These are phyloP conservation scores for Toxonevra muliebris DNA, from an alignment of 2,888 invertebrate species.

Conservation along the genomic window DNA sequence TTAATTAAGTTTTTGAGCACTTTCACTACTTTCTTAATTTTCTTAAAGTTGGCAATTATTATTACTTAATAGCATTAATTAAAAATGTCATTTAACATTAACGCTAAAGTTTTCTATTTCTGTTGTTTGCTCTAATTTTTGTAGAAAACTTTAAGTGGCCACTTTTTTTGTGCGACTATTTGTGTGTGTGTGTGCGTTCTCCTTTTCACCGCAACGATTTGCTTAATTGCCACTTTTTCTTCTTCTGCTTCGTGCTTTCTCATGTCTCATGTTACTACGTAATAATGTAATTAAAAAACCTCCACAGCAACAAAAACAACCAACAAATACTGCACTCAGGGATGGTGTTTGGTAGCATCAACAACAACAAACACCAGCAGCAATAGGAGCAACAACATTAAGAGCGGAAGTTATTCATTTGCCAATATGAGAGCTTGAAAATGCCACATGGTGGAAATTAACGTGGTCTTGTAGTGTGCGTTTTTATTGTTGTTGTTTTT, in stretches of 20 bases:
- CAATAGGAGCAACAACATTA: constrained; percentile 10
- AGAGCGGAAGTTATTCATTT: constrained; percentile 34
- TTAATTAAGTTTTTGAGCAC: too few species aligned
- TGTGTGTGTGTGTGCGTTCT: constrained; percentile 9
- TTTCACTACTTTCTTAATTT: too few species aligned
- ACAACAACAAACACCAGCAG: constrained; percentile 34
- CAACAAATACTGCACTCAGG: constrained; percentile 41
- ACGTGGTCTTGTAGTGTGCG: too few species aligned
- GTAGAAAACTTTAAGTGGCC: constrained; percentile 26
- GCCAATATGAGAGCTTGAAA: constrained; percentile 21
- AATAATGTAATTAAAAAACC: constrained; percentile 27
- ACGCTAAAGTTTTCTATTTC: too few species aligned
- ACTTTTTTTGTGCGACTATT: not conserved
- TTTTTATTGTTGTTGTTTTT: too few species aligned
- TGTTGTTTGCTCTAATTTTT: not conserved
- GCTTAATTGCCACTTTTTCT: constrained; percentile 28
- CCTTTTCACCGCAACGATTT: constrained; percentile 28
- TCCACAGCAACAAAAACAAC: constrained; percentile 43
- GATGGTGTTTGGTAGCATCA: constrained; percentile 36
- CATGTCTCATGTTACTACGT: constrained; percentile 12
- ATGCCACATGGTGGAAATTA: constrained; percentile 25
- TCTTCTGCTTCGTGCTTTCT: not conserved
- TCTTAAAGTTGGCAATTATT: not conserved
- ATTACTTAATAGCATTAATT: constrained; percentile 21
- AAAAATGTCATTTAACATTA: constrained; percentile 17